A percentile compares a stretch with the other conserved stretches of the same genome.
phyloP scores from a whole-genome alignment of 2,888 invertebrate species.

The Smittia aterrima region DNA sequence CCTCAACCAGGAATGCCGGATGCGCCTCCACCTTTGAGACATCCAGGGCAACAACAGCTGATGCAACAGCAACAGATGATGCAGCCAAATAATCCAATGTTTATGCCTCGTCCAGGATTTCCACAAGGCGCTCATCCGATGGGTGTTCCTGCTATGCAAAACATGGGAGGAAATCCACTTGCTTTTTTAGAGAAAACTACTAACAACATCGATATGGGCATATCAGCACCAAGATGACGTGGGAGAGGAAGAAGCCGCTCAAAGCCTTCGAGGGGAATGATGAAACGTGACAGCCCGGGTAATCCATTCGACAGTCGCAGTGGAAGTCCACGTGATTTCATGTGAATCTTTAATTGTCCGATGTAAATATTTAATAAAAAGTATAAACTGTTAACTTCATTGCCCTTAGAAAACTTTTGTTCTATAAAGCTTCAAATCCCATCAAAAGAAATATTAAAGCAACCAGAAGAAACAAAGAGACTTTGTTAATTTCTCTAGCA shows the following conservation, averaged over 20 bases:
- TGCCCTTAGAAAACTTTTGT: background rate
- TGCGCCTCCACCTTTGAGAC: background rate
- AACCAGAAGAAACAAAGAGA: background rate
- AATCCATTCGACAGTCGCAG: background rate
- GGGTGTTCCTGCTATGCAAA: background rate
- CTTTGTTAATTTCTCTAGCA: background rate
- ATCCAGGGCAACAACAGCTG: background rate
- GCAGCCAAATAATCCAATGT: conserved; percentile 17
- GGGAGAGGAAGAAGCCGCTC: conserved; percentile 22
- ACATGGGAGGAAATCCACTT: conserved; percentile 23
- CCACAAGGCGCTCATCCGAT: background rate
- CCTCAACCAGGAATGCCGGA: background rate
- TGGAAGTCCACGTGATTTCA: conserved; percentile 2
- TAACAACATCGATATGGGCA: conserved; percentile 33
- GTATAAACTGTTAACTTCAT: background rate
- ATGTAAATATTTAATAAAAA: background rate
- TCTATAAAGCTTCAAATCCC: background rate
- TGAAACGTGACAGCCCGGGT: background rate
- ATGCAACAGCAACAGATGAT: conserved; percentile 24
- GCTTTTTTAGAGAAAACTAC: conserved; percentile 40
- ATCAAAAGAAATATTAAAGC: background rate
- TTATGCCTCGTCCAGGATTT: background rate
- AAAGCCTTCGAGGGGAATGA: background rate
- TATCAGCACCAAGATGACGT: conserved; percentile 15
- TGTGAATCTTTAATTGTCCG: background rate